These are phyloP conservation scores for Holacanthus passer DNA, from an alignment of 2,113 vertebrate genomes.

Conservation along the genomic window DNA sequence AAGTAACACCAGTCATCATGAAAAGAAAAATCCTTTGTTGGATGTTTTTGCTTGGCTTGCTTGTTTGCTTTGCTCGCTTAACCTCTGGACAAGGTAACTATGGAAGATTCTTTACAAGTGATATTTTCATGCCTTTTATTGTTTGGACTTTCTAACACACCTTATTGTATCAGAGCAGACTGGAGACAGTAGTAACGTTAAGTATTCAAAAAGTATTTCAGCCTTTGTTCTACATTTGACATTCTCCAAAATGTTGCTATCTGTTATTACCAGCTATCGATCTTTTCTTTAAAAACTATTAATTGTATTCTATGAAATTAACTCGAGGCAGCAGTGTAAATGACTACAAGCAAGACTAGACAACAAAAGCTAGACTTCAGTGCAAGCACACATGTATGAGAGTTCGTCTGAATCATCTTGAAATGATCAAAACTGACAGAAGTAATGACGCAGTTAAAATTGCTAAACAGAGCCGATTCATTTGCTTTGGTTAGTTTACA, in stretches of 20 bases:
- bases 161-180: background rate
- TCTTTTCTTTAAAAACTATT: background rate
- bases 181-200: background rate
- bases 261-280: background rate
- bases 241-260: background rate
- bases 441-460: background rate
- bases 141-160: background rate
- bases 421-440: background rate
- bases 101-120: background rate
- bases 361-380: no score
- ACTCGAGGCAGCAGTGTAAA: background rate
- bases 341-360: background rate
- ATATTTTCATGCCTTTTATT: background rate
- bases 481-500: background rate
- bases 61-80: no score
- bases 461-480: background rate
- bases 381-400: background rate
- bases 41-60: slow-evolving; percentile 57
- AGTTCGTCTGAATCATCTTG: background rate
- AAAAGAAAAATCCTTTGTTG: slow-evolving; percentile 28
- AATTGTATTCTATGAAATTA: background rate
- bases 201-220: background rate
- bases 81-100: slow-evolving; percentile 53
- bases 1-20: slow-evolving; percentile 32
- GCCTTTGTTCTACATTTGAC: background rate